A percentile compares a stretch with the other conserved stretches of the same genome.
Evolutionary conservation across 2,113 vertebrate genomes (phyloP).

Genomic region (Natator depressus): DNA sequence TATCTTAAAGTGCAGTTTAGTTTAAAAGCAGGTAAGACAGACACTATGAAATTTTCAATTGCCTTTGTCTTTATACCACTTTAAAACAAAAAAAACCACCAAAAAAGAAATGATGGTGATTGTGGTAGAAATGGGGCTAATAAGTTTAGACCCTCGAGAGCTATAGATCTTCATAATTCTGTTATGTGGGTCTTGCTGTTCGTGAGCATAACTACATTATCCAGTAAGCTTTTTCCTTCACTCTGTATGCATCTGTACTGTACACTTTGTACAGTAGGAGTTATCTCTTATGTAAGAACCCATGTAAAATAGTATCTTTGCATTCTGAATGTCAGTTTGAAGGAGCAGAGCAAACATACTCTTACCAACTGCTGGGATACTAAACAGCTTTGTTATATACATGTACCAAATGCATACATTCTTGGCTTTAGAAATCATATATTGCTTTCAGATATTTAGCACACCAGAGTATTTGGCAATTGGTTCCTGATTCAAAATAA

Average conservation of each 20-base stretch:
- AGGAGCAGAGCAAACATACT: constrained; percentile 68
- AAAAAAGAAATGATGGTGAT: not conserved
- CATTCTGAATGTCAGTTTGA: constrained; percentile 67
- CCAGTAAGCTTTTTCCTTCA: not conserved
- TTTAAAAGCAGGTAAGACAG: not conserved
- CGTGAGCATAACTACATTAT: not conserved
- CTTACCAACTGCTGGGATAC: constrained; percentile 52
- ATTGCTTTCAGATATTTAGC: not conserved
- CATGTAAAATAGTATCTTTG: constrained; percentile 42
- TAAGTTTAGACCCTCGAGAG: constrained; percentile 5
- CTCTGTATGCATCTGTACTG: constrained; percentile 52
- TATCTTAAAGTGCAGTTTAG: not conserved
- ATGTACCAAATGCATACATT: not conserved
- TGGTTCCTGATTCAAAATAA: not conserved
- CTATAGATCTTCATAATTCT: constrained; percentile 34
- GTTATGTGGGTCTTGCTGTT: not conserved
- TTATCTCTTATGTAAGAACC: constrained; percentile 24
- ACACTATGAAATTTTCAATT: not conserved
- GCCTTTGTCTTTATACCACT: not conserved
- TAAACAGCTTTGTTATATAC: not conserved
- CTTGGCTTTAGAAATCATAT: not conserved
- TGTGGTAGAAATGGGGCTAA: not conserved
- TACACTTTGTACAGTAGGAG: constrained; percentile 15
- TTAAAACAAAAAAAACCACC: too few relatives aligned
- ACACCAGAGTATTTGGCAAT: not conserved